These are phyloP conservation scores for Gymnogyps californianus DNA, from an alignment of 2,113 vertebrate genomes.

Conservation along the genomic window DNA sequence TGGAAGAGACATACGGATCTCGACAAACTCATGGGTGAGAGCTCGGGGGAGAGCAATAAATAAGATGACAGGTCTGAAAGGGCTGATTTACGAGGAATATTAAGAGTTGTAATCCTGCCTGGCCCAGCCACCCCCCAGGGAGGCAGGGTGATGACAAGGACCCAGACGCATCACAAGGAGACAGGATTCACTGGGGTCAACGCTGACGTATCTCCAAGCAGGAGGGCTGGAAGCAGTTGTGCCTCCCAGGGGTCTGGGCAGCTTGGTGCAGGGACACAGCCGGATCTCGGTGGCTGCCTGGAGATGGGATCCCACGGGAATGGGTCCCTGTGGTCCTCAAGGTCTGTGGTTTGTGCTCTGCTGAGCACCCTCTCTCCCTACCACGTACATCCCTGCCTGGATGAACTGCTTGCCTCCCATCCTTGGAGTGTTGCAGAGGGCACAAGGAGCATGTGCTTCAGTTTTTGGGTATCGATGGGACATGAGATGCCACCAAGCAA, in stretches of 20 bases:
- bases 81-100: conserved; percentile 47
- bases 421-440: not conserved
- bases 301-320: not conserved
- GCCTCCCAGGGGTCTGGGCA: not conserved
- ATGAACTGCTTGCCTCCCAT: not conserved
- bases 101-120: conserved; percentile 27
- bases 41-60: conserved; percentile 27
- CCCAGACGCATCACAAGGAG: not conserved
- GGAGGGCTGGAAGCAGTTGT: not conserved
- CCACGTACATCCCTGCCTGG: not conserved
- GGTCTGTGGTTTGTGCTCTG: not conserved
- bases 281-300: not conserved
- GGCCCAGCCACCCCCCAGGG: not conserved
- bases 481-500: not conserved
- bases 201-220: not conserved
- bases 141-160: conserved; percentile 2
- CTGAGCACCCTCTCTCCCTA: not conserved
- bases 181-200: not conserved
- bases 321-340: not conserved
- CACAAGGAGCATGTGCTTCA: accelerated
- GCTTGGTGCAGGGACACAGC: not conserved
- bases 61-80: conserved; percentile 27
- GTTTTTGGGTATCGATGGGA: not conserved
- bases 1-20: not conserved
- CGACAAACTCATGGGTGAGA: not conserved